Evolutionary conservation across 2,888 invertebrate genomes (phyloP).

Genomic region (Andrena haemorrhoa): DNA sequence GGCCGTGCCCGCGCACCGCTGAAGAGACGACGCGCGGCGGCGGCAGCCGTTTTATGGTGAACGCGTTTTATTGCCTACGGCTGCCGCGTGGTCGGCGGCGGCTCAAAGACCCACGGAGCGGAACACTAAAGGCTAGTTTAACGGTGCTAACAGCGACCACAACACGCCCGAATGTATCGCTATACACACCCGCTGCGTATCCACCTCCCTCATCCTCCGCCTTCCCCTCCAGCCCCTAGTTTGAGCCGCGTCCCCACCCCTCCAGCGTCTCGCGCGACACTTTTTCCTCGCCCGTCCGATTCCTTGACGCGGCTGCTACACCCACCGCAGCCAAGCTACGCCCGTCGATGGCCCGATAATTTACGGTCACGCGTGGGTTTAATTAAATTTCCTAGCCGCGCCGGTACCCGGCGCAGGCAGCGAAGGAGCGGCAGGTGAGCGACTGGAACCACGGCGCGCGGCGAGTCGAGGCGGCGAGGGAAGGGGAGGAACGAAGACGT

Average conservation of each 20-base stretch:
- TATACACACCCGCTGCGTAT: slow-evolving; percentile 55
- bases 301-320: not conserved
- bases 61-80: slow-evolving; percentile 79
- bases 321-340: slow-evolving; percentile 23
- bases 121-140: slow-evolving; percentile 83
- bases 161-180: slow-evolving; percentile 80
- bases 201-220: slow-evolving; percentile 24
- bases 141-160: slow-evolving; percentile 82
- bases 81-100: slow-evolving; percentile 74
- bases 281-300: slow-evolving; percentile 7
- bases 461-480: not conserved
- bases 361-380: slow-evolving; percentile 78
- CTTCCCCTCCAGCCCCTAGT: slow-evolving; percentile 27
- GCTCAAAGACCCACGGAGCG: slow-evolving; percentile 79
- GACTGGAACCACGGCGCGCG: slow-evolving; percentile 37
- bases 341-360: slow-evolving; percentile 78
- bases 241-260: slow-evolving; percentile 22
- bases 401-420: not conserved
- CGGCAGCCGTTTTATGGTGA: slow-evolving; percentile 70
- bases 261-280: not conserved
- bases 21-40: slow-evolving; percentile 53
- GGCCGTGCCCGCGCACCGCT: slow-evolving; percentile 25
- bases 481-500: slow-evolving; percentile 47
- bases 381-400: slow-evolving; percentile 75
- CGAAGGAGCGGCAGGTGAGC: slow-evolving; percentile 48